These are phyloP conservation scores for Macaria liturata DNA, from an alignment of 2,888 invertebrate genomes.

Conservation along the genomic window DNA sequence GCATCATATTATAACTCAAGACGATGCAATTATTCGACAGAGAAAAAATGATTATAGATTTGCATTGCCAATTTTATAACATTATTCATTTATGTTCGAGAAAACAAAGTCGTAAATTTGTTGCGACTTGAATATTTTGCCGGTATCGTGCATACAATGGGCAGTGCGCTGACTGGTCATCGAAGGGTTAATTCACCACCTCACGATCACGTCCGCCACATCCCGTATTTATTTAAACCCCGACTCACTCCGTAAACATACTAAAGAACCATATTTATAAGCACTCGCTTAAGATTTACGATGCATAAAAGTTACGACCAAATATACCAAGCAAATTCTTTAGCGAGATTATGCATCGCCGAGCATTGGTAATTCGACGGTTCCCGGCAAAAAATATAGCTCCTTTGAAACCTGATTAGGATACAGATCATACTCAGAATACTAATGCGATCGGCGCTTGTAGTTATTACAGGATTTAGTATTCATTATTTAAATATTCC, in stretches of 20 bases:
- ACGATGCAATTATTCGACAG: too few relatives aligned
- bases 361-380: conserved; percentile 44
- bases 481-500: conserved; percentile 35
- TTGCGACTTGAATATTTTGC: conserved; percentile 7
- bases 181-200: conserved; percentile 9
- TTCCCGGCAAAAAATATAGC: conserved; percentile 40
- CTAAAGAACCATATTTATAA: conserved; percentile 24
- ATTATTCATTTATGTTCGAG: background rate
- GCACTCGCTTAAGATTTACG: conserved; percentile 25
- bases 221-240: conserved; percentile 7
- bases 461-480: conserved; percentile 39
- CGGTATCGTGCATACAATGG: conserved; percentile 3
- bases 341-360: conserved; percentile 35
- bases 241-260: conserved; percentile 6
- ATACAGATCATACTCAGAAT: conserved; percentile 36
- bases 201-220: conserved; percentile 5
- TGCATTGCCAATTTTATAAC: background rate
- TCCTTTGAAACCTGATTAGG: conserved; percentile 38
- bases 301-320: conserved; percentile 25
- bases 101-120: conserved; percentile 8
- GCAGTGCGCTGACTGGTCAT: conserved; percentile 1
- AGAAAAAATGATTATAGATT: background rate
- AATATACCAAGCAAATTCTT: conserved; percentile 28
- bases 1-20: too few relatives aligned
- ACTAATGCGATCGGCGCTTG: conserved; percentile 34